Base-by-base conservation (phyloP, 2,113 vertebrate genomes). In the Marcusenius ussheri region DNA sequence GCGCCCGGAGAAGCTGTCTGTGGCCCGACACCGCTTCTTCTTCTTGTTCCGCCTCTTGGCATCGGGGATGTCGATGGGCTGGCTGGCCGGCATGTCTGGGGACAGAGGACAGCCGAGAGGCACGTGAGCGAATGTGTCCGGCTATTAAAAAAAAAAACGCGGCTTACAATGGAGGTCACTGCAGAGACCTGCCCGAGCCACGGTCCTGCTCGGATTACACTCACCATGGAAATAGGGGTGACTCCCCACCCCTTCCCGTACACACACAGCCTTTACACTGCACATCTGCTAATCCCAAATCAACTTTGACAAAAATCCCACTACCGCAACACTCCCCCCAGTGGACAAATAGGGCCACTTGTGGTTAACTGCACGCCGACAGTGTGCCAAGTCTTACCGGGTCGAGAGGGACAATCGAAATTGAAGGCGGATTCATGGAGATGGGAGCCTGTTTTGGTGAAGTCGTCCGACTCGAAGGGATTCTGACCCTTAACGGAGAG, bases 41-140 rank as follows among this genome's bases (percentile, higher is more conserved):
- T 99, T 99, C 96, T 99, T 99, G 95, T 97, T 96, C 91, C 98
- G 96, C 93, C 98, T 99, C 95, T 98, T 99, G 93, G 98, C 97
- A 0, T 99, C 97, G 0, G 98, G 98, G 95, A 99, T 99, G 92
- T 99, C 98, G 0, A 99, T 99, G 92, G 98, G 98, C 90, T 97
- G 96, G 90, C 98, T 99, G 1, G 97, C 94, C 90, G 97, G 97
- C 95, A 99, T 97, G 91, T 97, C 98, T 99, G 91, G 6, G 87
- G 1, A 45, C 21, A 87, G n/a, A 17, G 0, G 31, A 87, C 47
- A 53, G 35, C 7, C 2, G 0, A 31, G 4, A 24, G 11, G 31
- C 7, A 31, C n/a, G 13, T 87, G 13, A 53, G 85, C 6, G 27
- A 47, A 24, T 27, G 11, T 13, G n/a, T 11, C 17, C 5, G 9